phyloP scores from a whole-genome alignment of 2,797 vertebrate genomes.

The Vespertilio murinus region DNA sequence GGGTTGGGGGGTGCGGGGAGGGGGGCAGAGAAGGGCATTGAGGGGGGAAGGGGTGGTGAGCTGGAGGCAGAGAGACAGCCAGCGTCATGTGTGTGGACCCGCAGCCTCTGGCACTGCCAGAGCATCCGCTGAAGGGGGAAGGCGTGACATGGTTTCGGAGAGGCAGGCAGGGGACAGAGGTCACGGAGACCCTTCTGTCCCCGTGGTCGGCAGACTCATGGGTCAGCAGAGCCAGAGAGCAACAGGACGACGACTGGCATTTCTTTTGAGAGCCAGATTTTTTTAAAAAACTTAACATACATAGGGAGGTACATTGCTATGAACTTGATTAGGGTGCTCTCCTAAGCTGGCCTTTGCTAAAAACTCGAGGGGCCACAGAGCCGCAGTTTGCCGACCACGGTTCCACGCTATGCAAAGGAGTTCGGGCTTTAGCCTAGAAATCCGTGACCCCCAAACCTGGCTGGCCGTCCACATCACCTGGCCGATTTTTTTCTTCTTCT shows the following conservation, averaged over 20 bases:
- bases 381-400: no score
- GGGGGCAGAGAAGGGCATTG: neutral
- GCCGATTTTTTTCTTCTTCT: neutral
- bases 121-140: neutral
- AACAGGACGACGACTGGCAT: no score
- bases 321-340: no score
- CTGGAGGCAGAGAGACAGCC: neutral
- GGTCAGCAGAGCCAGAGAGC: no score
- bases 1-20: no score
- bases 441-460: neutral
- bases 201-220: no score
- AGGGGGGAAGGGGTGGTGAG: neutral
- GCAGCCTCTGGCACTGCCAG: neutral
- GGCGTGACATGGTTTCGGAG: neutral
- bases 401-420: neutral
- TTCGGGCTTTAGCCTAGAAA: neutral
- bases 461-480: neutral
- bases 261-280: no score
- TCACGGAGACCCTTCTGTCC: neutral
- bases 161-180: neutral
- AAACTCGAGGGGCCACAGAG: no score
- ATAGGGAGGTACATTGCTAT: no score
- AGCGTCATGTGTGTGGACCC: accelerated
- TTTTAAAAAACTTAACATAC: no score
- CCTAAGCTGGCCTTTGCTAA: no score